Evolutionary conservation across 1,140 invertebrate genomes (phyloP).

Genomic region (Leptoteleia sp.): DNA sequence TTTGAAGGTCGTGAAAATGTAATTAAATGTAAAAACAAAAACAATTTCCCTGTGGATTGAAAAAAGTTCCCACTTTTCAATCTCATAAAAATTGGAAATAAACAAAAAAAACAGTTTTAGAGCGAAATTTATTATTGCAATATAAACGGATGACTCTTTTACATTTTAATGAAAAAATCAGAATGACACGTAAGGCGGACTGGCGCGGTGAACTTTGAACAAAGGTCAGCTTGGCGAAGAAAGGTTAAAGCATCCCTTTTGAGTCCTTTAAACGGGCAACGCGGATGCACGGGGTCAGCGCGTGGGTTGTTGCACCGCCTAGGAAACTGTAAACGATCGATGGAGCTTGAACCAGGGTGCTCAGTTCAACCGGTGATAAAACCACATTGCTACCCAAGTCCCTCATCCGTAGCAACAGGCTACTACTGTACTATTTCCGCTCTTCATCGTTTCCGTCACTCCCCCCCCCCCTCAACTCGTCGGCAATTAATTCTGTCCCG

Average conservation of each 20-base stretch:
- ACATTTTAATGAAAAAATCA: too few species aligned
- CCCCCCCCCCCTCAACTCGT: background rate
- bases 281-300: slow-evolving; percentile 71
- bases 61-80: too few species aligned
- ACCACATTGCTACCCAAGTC: slow-evolving; percentile 33
- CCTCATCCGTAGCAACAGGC: slow-evolving; percentile 74
- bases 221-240: slow-evolving; percentile 24
- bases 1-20: too few species aligned
- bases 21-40: too few species aligned
- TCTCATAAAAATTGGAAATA: too few species aligned
- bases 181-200: too few species aligned
- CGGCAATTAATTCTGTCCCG: background rate
- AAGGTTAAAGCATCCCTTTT: slow-evolving; percentile 63
- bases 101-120: too few species aligned
- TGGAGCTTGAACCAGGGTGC: slow-evolving; percentile 73
- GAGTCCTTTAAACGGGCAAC: slow-evolving; percentile 43
- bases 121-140: too few species aligned
- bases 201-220: too few species aligned
- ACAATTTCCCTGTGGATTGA: too few species aligned
- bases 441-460: background rate
- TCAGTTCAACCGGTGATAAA: slow-evolving; percentile 70
- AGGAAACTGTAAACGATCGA: slow-evolving; percentile 71
- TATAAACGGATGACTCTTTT: too few species aligned
- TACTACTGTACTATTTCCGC: slow-evolving; percentile 60
- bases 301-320: slow-evolving; percentile 79